phyloP scores from a whole-genome alignment of 2,113 vertebrate species.

The Xenopus tropicalis region DNA sequence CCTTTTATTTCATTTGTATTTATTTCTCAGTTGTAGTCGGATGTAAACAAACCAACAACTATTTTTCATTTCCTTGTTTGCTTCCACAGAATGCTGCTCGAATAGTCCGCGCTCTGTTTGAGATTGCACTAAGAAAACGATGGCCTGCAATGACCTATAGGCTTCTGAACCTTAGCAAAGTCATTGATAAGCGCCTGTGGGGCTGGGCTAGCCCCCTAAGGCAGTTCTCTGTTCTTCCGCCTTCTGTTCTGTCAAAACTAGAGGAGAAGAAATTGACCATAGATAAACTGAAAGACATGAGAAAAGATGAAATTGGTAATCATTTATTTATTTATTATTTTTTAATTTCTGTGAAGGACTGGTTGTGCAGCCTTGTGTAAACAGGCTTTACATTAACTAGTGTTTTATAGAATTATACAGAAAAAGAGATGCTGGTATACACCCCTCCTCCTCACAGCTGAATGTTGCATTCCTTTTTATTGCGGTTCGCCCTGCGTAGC shows the following conservation, averaged over 20 bases:
- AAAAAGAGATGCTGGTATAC: too few species aligned
- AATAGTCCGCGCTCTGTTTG: constrained; percentile 92
- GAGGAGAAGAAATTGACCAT: constrained; percentile 90
- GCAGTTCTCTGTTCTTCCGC: constrained; percentile 83
- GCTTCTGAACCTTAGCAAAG: constrained; percentile 93
- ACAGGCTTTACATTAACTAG: too few species aligned
- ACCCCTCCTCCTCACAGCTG: too few species aligned
- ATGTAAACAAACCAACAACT: not conserved
- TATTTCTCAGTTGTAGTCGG: too few species aligned
- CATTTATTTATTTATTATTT: constrained; percentile 11
- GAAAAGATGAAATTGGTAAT: constrained; percentile 97
- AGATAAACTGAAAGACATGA: constrained; percentile 96
- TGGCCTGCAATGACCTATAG: constrained; percentile 95
- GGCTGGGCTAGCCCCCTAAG: constrained; percentile 87
- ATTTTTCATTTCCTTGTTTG: not conserved
- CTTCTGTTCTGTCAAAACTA: constrained; percentile 76
- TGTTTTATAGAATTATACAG: too few species aligned
- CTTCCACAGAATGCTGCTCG: constrained; percentile 87
- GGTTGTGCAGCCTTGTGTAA: too few species aligned
- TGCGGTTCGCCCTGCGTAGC: too few species aligned
- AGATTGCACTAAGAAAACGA: constrained; percentile 91
- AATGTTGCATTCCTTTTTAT: too few species aligned
- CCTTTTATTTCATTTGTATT: too few species aligned
- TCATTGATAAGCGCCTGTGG: constrained; percentile 95
- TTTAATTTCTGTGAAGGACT: too few species aligned